phyloP scores from a whole-genome alignment of 2,797 vertebrate genomes.

The Pelodytes ibericus region DNA sequence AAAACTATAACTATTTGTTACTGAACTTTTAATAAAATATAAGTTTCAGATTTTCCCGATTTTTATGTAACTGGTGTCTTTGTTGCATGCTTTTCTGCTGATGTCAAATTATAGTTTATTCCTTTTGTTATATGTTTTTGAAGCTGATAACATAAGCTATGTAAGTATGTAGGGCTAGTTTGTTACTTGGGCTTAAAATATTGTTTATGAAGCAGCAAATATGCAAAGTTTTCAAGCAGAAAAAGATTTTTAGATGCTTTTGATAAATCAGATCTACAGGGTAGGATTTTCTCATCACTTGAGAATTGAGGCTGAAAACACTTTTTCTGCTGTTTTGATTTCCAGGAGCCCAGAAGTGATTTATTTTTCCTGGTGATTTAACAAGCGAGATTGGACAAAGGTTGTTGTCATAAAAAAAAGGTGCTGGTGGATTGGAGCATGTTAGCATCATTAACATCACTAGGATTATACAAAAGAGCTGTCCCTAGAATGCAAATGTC shows the following conservation, averaged over 20 bases:
- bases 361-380: constrained; percentile 8
- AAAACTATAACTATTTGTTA: too few species aligned
- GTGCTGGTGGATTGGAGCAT: constrained; percentile 12
- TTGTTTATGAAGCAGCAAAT: not conserved
- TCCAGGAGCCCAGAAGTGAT: not conserved
- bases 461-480: constrained; percentile 3
- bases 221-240: not conserved
- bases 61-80: not conserved
- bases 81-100: not conserved
- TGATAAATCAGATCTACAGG: not conserved
- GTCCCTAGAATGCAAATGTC: not conserved
- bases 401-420: not conserved
- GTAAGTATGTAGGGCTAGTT: not conserved
- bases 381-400: not conserved
- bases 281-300: not conserved
- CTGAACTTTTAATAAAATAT: not conserved
- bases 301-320: not conserved
- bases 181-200: not conserved
- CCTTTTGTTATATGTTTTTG: not conserved
- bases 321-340: constrained; percentile 5
- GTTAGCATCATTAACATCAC: constrained; percentile 7
- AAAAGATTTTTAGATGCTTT: not conserved
- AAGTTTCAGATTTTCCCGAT: not conserved
- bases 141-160: not conserved
- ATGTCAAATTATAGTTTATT: not conserved